Base-by-base conservation (phyloP, 1,140 invertebrate genomes). In the Scaptomyza montana region DNA sequence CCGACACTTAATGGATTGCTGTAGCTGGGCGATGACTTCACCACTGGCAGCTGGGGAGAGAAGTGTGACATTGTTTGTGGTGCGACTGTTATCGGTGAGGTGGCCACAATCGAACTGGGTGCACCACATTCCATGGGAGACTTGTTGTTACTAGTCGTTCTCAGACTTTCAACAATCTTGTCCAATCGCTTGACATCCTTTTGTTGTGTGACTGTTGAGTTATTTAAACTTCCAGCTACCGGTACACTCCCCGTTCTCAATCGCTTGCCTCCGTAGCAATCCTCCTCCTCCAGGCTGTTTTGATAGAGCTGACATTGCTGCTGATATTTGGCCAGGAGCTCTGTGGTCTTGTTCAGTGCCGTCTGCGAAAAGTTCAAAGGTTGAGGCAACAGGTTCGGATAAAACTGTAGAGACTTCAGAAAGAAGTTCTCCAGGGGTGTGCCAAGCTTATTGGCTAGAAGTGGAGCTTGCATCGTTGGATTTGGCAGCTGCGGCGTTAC, bases 331-430 rank as follows among this genome's bases (percentile, higher is more conserved):
- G 89, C 89, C 69, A 92, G 55, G 9, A 92, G 54, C 30, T 92
- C 91, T 3, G 81, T 72, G 30, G 90, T 91, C 57, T 90, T 92
- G 64, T 91, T 91, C 2, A 92, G 55, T 1, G 91, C 91, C 33
- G 91, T 89, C 59, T 92, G 91, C 13, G 91, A 91, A 5, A 92
- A 92, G 76, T 92, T 92, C 5, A 92, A 61, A 0, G 91, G 90
- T 43, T 92, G 91, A 0, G 89, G 87, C 78, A 92, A 59, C 5
- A 92, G 72, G 47, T 84, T 91, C 6, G 91, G 91, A 60, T 92
- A 92, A 43, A 92, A 90, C 53, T 92, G 91, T 45, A 92, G 72
- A 5, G 91, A 92, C 47, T 92, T 92, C 0, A 89, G 49, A 19
- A 92, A 92, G 47, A 92, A 79, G 28, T 82, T 92, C 68, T 92